Evolutionary conservation across 2,797 vertebrate species (phyloP), one percentile per base, ranked within the genome.

Genomic region (Philypnodon macrostomus): DNA sequence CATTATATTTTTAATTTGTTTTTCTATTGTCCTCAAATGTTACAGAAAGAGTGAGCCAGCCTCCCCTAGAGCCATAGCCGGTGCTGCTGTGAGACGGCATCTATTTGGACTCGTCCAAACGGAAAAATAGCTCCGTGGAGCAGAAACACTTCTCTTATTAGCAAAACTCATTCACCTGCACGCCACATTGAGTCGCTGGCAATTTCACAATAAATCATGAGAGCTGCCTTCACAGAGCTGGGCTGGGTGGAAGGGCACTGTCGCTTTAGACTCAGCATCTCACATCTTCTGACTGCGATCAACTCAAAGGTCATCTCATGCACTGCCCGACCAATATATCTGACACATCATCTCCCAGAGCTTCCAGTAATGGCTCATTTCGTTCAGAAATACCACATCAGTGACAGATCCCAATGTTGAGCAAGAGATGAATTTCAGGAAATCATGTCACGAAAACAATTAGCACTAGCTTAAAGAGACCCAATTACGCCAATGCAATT

Each of bases 61-160:
- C 69, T 71, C 83, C 82, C 83, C 76, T 73, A 80, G n/a, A n/a
- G n/a, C 67, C 76, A 53, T 79, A 83, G 82, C 80, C 69, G 86
- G 78, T 62, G 70, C 64, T 63, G 60, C 73, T 62, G 79, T 67
- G 75, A 84, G 83, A 66, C 80, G 73, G 80, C 85, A 86, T 87
- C 84, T 81, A 84, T 75, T 77, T 70, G 70, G 70, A 64, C 79
- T 81, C 55, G 67, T 81, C 85, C 84, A 87, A 59, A 86, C 83
- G 85, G 83, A 87, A 87, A 85, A 85, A 83, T 77, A 82, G 78
- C 83, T 84, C 85, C 34, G 70, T 83, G 83, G 82, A 86, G 85
- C 87, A 89, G 81, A 88, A 89, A 86, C 75, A 74, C 75, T 80
- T 63, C 85, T 88, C 85, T 88, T 88, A 90, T 90, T 87, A 88